Percentiles rank a stretch among this genome's conserved stretches.
These are phyloP conservation scores for Agonopterix arenella DNA, from an alignment of 2,888 invertebrate species.

Conservation along the genomic window DNA sequence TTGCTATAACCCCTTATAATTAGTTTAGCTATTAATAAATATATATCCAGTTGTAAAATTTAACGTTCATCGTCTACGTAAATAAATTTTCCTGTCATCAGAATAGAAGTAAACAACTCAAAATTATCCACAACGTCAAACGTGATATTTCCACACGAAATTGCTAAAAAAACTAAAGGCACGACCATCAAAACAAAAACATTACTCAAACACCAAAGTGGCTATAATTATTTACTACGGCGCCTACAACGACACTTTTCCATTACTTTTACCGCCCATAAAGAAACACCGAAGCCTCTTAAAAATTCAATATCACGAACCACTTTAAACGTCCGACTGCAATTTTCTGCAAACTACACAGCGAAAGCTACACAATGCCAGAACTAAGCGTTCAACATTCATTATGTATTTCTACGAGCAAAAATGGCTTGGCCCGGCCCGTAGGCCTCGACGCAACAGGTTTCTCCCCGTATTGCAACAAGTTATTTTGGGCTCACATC, in stretches of 20 bases:
- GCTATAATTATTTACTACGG: neutral
- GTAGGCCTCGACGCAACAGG: slow-evolving; percentile 55
- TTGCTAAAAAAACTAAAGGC: too few relatives aligned
- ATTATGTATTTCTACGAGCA: slow-evolving; percentile 71
- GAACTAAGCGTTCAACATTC: slow-evolving; percentile 57
- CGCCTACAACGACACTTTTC: slow-evolving; percentile 4
- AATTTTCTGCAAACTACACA: slow-evolving; percentile 1
- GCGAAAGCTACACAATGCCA: neutral
- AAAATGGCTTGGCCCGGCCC: slow-evolving; percentile 57
- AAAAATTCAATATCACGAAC: slow-evolving; percentile 9
- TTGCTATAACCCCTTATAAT: too few relatives aligned
- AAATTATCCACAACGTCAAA: too few relatives aligned
- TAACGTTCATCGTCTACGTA: too few relatives aligned
- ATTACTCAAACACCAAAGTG: too few relatives aligned
- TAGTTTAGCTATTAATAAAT: too few relatives aligned
- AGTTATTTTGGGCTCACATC: slow-evolving; percentile 71
- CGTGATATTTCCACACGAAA: too few relatives aligned
- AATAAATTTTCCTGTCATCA: too few relatives aligned
- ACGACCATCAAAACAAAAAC: too few relatives aligned
- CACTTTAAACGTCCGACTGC: neutral
- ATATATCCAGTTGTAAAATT: too few relatives aligned
- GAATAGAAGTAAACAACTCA: too few relatives aligned
- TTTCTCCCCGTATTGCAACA: slow-evolving; percentile 63
- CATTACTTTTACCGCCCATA: slow-evolving; percentile 5
- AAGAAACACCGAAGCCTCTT: neutral